Evolutionary conservation across 2,888 invertebrate genomes (phyloP).

Genomic region (Pterobdella sp.): DNA sequence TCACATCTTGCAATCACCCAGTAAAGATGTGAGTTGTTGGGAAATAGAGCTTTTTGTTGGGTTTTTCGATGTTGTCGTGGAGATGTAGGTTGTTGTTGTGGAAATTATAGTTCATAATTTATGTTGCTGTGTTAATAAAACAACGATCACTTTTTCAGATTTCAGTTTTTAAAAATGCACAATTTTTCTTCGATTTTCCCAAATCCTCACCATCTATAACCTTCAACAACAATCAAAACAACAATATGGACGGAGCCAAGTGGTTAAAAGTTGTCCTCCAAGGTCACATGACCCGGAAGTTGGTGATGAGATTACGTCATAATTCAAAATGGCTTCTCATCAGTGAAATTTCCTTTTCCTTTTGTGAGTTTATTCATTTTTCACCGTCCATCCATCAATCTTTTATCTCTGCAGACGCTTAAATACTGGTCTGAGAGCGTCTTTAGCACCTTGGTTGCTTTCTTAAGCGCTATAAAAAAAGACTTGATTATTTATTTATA

Average conservation of each 20-base stretch:
- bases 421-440: not conserved
- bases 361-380: not conserved
- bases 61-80: not conserved
- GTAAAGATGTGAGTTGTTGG: not conserved
- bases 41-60: no score
- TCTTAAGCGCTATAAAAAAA: no score
- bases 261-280: not conserved
- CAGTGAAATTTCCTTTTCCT: not conserved
- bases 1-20: not conserved
- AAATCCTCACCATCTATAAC: not conserved
- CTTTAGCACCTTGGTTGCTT: no score
- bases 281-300: not conserved
- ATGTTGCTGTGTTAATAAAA: no score
- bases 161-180: not conserved
- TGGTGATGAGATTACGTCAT: not conserved
- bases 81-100: not conserved
- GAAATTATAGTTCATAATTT: no score
- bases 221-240: conserved; percentile 5
- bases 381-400: not conserved
- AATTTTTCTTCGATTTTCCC: not conserved
- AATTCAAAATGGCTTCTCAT: not conserved
- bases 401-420: not conserved
- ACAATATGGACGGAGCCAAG: not conserved
- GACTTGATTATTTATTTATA: not conserved
- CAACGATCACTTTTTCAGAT: not conserved